phyloP scores from a whole-genome alignment of 2,797 vertebrate species.

The Bovichtus variegatus region DNA sequence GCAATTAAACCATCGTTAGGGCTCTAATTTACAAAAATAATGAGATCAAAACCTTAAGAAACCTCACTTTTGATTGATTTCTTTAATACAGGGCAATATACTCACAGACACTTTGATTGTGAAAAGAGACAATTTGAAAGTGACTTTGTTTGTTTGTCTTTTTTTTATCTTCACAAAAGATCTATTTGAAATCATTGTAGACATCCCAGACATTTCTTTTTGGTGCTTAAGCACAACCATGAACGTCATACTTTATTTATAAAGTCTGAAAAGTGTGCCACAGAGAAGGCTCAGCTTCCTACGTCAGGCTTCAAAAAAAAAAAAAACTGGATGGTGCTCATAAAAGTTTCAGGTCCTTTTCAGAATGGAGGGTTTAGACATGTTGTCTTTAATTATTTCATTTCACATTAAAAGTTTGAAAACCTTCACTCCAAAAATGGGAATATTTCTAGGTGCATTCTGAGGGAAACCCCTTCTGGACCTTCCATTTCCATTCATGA shows the following conservation, averaged over 20 bases:
- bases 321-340: slow-evolving; percentile 74
- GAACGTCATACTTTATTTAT: slow-evolving; percentile 81
- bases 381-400: slow-evolving; percentile 76
- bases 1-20: slow-evolving; percentile 59
- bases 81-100: slow-evolving; percentile 14
- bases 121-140: slow-evolving; percentile 49
- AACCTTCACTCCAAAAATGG: slow-evolving; percentile 52
- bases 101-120: slow-evolving; percentile 37
- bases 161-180: slow-evolving; percentile 43
- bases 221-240: slow-evolving; percentile 79
- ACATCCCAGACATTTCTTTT: slow-evolving; percentile 76
- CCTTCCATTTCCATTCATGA: slow-evolving; percentile 46
- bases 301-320: slow-evolving; percentile 69
- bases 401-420: slow-evolving; percentile 66
- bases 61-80: slow-evolving; percentile 53
- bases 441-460: slow-evolving; percentile 40
- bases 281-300: slow-evolving; percentile 69
- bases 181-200: slow-evolving; percentile 65
- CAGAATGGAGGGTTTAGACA: slow-evolving; percentile 67
- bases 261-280: slow-evolving; percentile 77
- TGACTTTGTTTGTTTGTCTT: slow-evolving; percentile 51
- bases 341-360: slow-evolving; percentile 78
- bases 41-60: slow-evolving; percentile 54
- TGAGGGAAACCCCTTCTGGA: slow-evolving; percentile 27
- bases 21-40: slow-evolving; percentile 57